Percentiles rank a stretch among this genome's conserved stretches.
Conservation (phyloP, 2,797 vertebrate species). For the Neopelma chrysocephalum region DNA sequence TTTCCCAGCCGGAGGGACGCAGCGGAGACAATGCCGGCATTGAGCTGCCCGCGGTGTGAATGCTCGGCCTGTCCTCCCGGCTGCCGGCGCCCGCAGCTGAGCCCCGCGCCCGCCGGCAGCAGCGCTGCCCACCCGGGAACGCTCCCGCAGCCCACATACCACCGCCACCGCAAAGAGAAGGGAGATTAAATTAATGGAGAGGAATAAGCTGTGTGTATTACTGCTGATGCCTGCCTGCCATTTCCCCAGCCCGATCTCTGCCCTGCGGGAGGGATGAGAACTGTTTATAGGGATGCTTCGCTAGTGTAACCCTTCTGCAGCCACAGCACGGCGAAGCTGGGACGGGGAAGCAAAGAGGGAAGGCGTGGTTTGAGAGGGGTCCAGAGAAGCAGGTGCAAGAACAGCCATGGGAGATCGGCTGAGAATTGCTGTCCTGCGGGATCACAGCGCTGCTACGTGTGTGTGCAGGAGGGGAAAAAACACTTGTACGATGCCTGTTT, state of each 20-base stretch:
- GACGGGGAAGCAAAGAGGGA: not conserved
- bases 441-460: rapidly evolving
- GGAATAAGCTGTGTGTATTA: not conserved
- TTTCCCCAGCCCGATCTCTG: not conserved
- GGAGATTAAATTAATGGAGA: not conserved
- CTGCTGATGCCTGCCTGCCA: not conserved
- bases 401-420: not conserved
- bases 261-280: not conserved
- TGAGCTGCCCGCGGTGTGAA: slow-evolving; percentile 76
- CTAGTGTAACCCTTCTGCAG: not conserved
- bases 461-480: too few relatives aligned
- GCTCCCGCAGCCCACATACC: not conserved
- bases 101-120: slow-evolving; percentile 61
- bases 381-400: not conserved
- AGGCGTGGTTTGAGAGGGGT: too few relatives aligned
- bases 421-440: not conserved
- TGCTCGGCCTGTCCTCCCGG: slow-evolving; percentile 72
- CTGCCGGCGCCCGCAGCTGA: slow-evolving; percentile 76
- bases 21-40: slow-evolving; percentile 75
- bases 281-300: not conserved
- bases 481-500: rapidly evolving
- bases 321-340: not conserved
- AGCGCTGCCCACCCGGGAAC: slow-evolving; percentile 63
- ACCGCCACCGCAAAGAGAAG: not conserved
- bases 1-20: slow-evolving; percentile 54